Base-by-base conservation (phyloP, 1,140 invertebrate genomes). In the Spodoptera frugiperda region DNA sequence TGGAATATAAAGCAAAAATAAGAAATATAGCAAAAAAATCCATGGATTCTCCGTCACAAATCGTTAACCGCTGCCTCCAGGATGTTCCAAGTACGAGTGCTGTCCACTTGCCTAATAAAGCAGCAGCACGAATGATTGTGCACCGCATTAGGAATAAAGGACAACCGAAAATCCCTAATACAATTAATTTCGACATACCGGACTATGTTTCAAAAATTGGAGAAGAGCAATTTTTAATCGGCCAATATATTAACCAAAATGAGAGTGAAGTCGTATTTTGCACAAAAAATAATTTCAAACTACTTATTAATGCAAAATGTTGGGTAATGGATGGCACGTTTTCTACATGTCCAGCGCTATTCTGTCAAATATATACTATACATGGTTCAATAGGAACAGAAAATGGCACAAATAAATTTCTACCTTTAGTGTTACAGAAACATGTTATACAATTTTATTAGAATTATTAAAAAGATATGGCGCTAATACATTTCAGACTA, bases 111-210 rank as follows among this genome's bases (percentile, higher is more conserved):
- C 55, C 55, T 33, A 59, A 59, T 33, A 59, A 59, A 59, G 21
- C 30, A 33, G 55, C 55, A 5, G 21, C 25, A 12, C 55, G 30
- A 59, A 59, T 59, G 55, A 59, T 59, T 59, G 55, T 59, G 55
- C 55, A 59, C 11, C 30, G 55, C 30, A 33, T 59, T 59, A 33
- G 55, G 30, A 59, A 57, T 57, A 57, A 59, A 59, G 55, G 55
- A 30, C 55, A 33, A 33, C 55, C 55, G 10, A 59, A 59, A 33
- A 33, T 59, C 21, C 55, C 30, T 33, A 59, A 59, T 59, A 54
- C 53, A 21, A 54, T 54, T 21, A 54, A 54, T 54, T 54, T 54
- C 53, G 53, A 54, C 53, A 54, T 21, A 53, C 53, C 53, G 53
- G 53, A 54, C 53, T 54, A 54, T 54, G 6, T 54, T 19, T 54